Evolutionary conservation across 2,113 vertebrate genomes (phyloP).

Genomic region (Aix galericulata): DNA sequence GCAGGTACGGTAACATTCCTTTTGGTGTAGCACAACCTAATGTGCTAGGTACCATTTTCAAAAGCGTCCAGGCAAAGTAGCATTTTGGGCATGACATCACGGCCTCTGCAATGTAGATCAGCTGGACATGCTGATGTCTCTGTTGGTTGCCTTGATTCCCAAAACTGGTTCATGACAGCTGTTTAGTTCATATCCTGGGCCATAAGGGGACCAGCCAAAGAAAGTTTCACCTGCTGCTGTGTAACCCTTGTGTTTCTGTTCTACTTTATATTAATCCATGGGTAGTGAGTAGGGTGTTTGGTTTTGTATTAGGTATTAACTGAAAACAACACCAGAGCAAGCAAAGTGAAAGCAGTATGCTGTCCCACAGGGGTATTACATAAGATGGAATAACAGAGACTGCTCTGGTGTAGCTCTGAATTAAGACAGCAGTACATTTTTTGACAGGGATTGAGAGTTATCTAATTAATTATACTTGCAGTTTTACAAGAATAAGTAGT

Average conservation of each 20-base stretch:
- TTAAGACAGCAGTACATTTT: neutral
- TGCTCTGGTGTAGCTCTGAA: neutral
- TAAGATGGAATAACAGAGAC: neutral
- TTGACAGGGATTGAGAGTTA: neutral
- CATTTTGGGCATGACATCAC: slow-evolving; percentile 44
- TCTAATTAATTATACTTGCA: neutral
- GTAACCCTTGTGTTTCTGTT: neutral
- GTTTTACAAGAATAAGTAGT: slow-evolving; percentile 15
- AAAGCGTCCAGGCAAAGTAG: neutral
- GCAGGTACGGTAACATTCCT: slow-evolving; percentile 63
- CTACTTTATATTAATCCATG: neutral
- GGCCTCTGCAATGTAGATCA: neutral
- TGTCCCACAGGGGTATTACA: neutral
- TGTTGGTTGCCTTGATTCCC: neutral
- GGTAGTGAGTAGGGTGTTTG: neutral
- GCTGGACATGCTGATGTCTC: neutral
- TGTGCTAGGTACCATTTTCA: slow-evolving; percentile 52
- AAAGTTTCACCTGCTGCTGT: neutral
- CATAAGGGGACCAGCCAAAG: neutral
- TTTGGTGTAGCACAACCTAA: neutral
- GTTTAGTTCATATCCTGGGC: neutral
- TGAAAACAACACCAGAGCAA: neutral
- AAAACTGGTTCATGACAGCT: neutral
- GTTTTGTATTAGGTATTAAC: neutral
- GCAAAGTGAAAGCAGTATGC: neutral